Base-by-base conservation (phyloP, 2,888 invertebrate species). In the Hirtodrosophila histrioides region DNA sequence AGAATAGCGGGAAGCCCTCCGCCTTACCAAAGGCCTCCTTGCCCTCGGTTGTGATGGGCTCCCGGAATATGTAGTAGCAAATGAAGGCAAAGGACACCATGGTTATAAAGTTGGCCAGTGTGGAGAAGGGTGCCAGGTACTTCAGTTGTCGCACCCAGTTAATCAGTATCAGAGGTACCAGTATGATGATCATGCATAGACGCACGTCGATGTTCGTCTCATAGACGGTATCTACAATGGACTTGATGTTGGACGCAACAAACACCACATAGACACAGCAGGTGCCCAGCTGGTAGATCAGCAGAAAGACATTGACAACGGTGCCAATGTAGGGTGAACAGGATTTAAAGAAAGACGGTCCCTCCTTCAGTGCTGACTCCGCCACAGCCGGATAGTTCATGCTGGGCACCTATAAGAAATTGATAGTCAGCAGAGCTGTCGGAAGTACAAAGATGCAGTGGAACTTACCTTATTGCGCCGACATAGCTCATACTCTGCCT, bases 261-360 rank as follows among this genome's bases (percentile, higher is more conserved):
- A 99, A 99, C 0, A 99, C 96, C 23, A 97, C 95, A 92, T 99
- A 99, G 1, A 99, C 98, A 91, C 98, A 98, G 91, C 99, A 98
- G 48, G 97, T 97, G 45, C 99, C 99, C 82, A 99, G 93, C 92
- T 99, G 99, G 84, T 98, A 99, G 54, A 97, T 93, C 71, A 98
- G 90, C 3, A 96, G 92, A 87, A 96, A 96, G 0, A 92, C 92
- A 89, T 96, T 96, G 24, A 95, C 94, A 6, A 95, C 91, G 73
- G 94, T 94, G 58, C 93, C 94, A 62, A 95, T 94, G 79, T 93
- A 93, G 0, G 94, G 94, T 2, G 95, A 94, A 75, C 94, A 93
- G 10, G 92, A 93, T 69, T 93, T 94, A 51, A 96, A 93, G 87
- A 93, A 93, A 4, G 92, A 89, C 0, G 97, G 97, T 0, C 98